Evolutionary conservation across 2,797 vertebrate species (phyloP).

Genomic region (Vireo griseus): DNA sequence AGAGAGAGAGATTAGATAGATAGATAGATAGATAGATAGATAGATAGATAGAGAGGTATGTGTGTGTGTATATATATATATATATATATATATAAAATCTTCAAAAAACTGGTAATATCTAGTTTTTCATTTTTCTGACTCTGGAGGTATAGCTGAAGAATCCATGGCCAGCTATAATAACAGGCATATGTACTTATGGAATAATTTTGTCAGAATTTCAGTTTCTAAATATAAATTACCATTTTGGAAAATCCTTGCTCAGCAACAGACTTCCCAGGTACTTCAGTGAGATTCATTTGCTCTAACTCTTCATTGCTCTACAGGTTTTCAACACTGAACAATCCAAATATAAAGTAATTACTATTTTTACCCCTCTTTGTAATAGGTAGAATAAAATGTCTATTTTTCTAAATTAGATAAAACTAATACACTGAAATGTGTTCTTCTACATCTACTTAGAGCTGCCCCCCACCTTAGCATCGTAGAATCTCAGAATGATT

Average conservation of each 20-base stretch:
- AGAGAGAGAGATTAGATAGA: not conserved
- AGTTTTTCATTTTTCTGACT: not conserved
- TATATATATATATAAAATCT: not conserved
- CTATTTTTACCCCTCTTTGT: not conserved
- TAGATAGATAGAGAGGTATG: too few relatives aligned
- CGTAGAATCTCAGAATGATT: not conserved
- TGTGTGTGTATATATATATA: too few relatives aligned
- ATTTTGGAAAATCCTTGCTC: not conserved
- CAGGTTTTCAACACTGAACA: not conserved
- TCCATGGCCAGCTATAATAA: not conserved
- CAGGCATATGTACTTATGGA: rapidly evolving
- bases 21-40: too few relatives aligned
- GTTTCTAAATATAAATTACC: not conserved
- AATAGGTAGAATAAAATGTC: not conserved
- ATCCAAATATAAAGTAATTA: not conserved
- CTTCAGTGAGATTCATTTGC: not conserved
- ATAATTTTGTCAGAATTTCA: not conserved
- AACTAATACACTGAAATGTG: not conserved
- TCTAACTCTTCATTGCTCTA: too few relatives aligned
- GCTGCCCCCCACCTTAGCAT: not conserved
- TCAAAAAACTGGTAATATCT: not conserved
- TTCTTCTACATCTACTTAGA: not conserved
- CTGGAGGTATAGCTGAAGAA: not conserved
- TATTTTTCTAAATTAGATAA: not conserved
- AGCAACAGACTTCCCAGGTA: not conserved